phyloP scores from a whole-genome alignment of 1,140 invertebrate species.

The Cyclina sinensis region DNA sequence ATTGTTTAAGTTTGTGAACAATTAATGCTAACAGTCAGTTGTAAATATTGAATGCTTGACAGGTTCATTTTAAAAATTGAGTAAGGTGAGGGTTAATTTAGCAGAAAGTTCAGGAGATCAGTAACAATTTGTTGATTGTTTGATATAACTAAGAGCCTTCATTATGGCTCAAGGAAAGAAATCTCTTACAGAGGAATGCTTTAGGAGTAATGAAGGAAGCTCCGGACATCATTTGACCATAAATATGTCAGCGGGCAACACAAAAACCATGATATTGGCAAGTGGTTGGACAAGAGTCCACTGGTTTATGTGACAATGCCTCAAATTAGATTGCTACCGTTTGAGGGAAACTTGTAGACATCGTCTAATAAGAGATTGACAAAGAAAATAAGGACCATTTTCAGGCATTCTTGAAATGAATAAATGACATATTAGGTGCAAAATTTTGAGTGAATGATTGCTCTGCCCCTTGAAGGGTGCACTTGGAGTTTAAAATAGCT shows the following conservation, averaged over 20 bases:
- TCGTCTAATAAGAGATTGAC: background rate
- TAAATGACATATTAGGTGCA: no score
- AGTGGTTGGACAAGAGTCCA: background rate
- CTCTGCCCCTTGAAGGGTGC: no score
- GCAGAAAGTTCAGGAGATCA: background rate
- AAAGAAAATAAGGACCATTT: background rate
- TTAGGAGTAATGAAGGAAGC: constrained; percentile 30
- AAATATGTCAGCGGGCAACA: background rate
- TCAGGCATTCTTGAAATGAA: background rate
- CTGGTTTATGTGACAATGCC: constrained; percentile 4
- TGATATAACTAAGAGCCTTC: background rate
- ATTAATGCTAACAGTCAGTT: no score
- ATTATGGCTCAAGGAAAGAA: background rate
- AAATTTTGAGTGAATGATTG: no score
- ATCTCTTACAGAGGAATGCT: background rate
- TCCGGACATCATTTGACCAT: background rate
- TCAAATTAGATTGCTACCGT: constrained; percentile 2
- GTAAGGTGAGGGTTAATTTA: background rate
- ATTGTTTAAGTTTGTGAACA: no score
- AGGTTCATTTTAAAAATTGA: background rate
- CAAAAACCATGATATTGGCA: background rate
- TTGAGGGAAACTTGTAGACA: background rate
- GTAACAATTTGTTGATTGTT: background rate
- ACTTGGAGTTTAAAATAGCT: no score
- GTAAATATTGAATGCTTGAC: background rate